Evolutionary conservation across 2,888 invertebrate genomes (phyloP).

Genomic region (Xylophagus ater): DNA sequence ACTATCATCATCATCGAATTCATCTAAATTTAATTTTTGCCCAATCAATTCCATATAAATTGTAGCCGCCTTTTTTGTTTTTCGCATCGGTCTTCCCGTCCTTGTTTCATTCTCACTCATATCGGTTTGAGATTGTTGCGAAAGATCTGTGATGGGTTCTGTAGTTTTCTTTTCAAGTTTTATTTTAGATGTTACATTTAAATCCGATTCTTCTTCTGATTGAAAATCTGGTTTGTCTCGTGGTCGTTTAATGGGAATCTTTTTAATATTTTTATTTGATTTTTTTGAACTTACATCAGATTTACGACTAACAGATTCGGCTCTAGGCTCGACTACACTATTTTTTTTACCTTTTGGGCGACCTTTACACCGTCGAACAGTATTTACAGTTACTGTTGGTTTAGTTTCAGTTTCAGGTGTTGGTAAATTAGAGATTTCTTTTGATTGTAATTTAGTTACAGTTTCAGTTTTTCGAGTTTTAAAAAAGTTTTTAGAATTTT

Average conservation of each 20-base stretch:
- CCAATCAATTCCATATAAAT: slow-evolving; percentile 64
- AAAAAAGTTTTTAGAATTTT: slow-evolving; percentile 2
- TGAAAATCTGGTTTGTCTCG: slow-evolving; percentile 11
- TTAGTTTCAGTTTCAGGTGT: neutral
- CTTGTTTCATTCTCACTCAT: slow-evolving; percentile 19
- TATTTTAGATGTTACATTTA: slow-evolving; percentile 29
- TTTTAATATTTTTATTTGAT: slow-evolving; percentile 19
- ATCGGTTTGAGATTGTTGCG: slow-evolving; percentile 15
- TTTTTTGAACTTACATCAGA: slow-evolving; percentile 18
- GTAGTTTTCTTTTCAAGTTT: slow-evolving; percentile 23
- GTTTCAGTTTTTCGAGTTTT: slow-evolving; percentile 1
- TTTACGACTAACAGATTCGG: slow-evolving; percentile 12
- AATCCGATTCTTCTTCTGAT: slow-evolving; percentile 13
- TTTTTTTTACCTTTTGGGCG: slow-evolving; percentile 1
- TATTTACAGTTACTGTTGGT: neutral
- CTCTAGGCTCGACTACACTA: neutral
- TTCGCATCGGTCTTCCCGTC: slow-evolving; percentile 46
- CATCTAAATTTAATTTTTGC: slow-evolving; percentile 53
- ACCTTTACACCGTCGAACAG: too few relatives aligned
- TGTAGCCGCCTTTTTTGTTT: slow-evolving; percentile 64
- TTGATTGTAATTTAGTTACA: neutral
- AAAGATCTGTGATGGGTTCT: slow-evolving; percentile 6
- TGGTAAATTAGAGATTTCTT: neutral
- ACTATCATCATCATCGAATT: slow-evolving; percentile 50
- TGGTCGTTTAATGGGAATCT: slow-evolving; percentile 13